Evolutionary conservation across 2,888 invertebrate genomes (phyloP), one percentile per base, ranked within the genome.

Genomic region (Agrilus cyanescens): DNA sequence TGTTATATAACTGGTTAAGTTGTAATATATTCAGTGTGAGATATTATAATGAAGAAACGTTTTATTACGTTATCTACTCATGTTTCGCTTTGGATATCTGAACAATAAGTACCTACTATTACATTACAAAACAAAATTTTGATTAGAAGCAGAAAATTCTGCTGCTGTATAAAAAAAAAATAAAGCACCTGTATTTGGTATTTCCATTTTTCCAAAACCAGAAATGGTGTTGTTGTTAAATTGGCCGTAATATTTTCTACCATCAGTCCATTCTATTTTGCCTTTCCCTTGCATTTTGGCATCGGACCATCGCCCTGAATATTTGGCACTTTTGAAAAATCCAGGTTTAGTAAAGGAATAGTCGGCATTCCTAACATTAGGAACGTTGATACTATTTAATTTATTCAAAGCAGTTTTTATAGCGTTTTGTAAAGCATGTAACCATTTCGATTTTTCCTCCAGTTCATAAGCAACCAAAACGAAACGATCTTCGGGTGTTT

Each of bases 231-330:
- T 84, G 52, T 83, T 71, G 50, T 79, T 76, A 62, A 91, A 83
- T 54, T 85, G 81, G 0, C 93, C 93, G n/a, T 74, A 75, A 56
- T 87, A 91, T 41, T 75, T 69, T 55, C 79, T 79, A 1, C 87
- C 86, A 66, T 89, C 87, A 1, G 76, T 71, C 84, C 87, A 93
- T 57, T 81, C 81, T 45, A 91, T 63, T 61, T 82, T 82, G 4
- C 91, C 90, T 59, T 73, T 73, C 0, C 91, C 93, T 61, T 91
- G 86, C 57, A 89, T 73, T 59, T 86, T 82, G 0, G 86, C 89
- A 58, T 80, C 81, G 46, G 79, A 63, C 91, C 91, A 93, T 44
- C 81, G 73, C 0, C 87, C 93, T 40, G 71, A 75, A 54, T 89
- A 91, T 49, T 76, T 81, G 0, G 87, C 85, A 52, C 83, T 84